phyloP scores from a whole-genome alignment of 2,113 vertebrate genomes.

The Cynocephalus volans region DNA sequence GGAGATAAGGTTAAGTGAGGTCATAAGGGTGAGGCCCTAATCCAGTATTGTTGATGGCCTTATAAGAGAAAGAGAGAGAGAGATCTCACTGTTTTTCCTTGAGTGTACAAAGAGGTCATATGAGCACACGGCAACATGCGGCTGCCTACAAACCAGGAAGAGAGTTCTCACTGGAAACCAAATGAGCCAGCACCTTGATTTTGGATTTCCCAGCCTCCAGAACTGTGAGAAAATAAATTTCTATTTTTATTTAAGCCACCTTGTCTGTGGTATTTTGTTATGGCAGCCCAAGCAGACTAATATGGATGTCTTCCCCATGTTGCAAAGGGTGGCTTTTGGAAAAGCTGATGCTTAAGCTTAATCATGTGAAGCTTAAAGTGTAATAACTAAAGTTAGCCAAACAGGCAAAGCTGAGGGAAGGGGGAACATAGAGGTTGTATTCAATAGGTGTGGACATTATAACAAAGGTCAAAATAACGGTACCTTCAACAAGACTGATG shows the following conservation, averaged over 20 bases:
- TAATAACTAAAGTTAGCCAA: background rate
- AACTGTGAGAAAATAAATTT: background rate
- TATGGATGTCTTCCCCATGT: background rate
- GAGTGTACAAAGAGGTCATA: background rate
- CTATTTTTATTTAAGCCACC: background rate
- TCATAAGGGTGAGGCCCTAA: background rate
- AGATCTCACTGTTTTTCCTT: background rate
- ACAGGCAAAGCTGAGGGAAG: background rate
- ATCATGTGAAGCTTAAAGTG: background rate
- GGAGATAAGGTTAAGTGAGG: background rate
- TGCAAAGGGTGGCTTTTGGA: background rate
- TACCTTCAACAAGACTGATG: background rate
- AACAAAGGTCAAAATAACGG: background rate
- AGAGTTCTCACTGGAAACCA: background rate
- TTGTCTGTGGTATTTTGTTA: background rate
- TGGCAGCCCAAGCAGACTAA: background rate
- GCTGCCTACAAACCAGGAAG: background rate
- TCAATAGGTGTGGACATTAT: background rate
- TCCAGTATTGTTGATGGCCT: background rate
- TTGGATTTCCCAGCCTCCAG: background rate
- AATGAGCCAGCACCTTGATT: background rate
- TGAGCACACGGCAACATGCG: accelerated
- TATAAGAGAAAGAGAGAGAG: background rate
- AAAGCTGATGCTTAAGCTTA: background rate
- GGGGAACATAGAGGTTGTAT: background rate